phyloP scores from a whole-genome alignment of 2,888 invertebrate genomes.

The Blera fallax region DNA sequence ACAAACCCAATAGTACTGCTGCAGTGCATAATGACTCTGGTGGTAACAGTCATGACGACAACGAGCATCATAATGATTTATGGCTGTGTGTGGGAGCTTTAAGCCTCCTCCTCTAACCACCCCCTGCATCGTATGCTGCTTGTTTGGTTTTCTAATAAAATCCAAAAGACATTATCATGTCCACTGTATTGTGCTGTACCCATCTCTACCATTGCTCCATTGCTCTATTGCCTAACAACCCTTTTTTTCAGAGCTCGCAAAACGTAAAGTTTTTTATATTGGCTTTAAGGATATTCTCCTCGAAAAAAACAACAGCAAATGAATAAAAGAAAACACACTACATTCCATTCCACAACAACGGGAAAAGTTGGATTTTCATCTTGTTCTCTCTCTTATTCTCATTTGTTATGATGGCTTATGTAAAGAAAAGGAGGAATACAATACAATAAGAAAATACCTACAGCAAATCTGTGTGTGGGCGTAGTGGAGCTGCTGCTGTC shows the following conservation, averaged over 20 bases:
- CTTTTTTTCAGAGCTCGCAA: constrained; percentile 5
- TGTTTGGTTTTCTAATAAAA: constrained; percentile 52
- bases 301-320: constrained; percentile 51
- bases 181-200: constrained; percentile 40
- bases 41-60: constrained; percentile 40
- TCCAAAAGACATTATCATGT: constrained; percentile 55
- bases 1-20: constrained; percentile 24
- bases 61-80: constrained; percentile 32
- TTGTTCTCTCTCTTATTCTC: constrained; percentile 12
- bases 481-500: constrained; percentile 12
- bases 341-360: constrained; percentile 62
- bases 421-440: constrained; percentile 24
- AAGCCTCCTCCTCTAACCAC: background rate
- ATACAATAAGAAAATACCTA: background rate
- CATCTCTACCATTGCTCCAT: background rate
- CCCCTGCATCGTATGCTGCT: background rate
- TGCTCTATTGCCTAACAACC: constrained; percentile 30
- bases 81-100: constrained; percentile 26
- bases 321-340: constrained; percentile 65
- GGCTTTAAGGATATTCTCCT: constrained; percentile 60
- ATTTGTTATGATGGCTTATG: constrained; percentile 48
- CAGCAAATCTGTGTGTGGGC: background rate
- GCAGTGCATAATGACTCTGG: constrained; percentile 51
- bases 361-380: constrained; percentile 59
- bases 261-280: constrained; percentile 45